Base-by-base conservation (phyloP, 2,797 vertebrate species). In the Lithobates pipiens region DNA sequence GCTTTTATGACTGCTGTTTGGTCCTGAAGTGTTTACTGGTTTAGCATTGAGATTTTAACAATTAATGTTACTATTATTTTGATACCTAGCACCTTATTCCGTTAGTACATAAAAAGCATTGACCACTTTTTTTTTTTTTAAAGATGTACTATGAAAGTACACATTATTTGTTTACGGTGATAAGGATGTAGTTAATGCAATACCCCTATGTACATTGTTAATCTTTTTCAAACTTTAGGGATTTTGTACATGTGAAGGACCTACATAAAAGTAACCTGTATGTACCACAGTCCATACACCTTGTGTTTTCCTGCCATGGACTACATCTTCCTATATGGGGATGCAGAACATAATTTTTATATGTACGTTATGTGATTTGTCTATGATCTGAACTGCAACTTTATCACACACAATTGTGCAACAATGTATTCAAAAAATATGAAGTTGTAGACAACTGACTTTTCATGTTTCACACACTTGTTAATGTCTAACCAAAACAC, bases 71-170 rank as follows among this genome's bases (percentile, higher is more conserved):
- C 57, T 65, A 7, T 79, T 77, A 15, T 77, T 65, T 44, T 32
- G 27, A 23, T 61, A 68, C n/a, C 29, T 77, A 73, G 85, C 85
- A 86, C 85, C 76, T 86, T 83, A 77, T 77, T 9, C 67, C 9
- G 71, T 63, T 70, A 78, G 68, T 61, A 74, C 39, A 34, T 34
- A 16, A 6, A 6, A 21, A 25, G 80, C 67, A 34, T 77, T 34
- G n/a, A 44, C 76, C 84, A 77, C 54, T 74, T 77, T 70, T 27
- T 34, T 77, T 67, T 82, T 71, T 65, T 18, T 68, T 78, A 69
- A 72, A 63, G 21, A 67, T 44, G 80, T 68, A 81, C 71, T 63
- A 76, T 70, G 34, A 36, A 80, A 65, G 32, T 67, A 76, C 71
- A 61, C 70, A 25, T 76, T 27, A 63, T 71, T 71, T 81, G 63